Conservation (phyloP, 2,888 invertebrate genomes). For the Melinaea menophilus region DNA sequence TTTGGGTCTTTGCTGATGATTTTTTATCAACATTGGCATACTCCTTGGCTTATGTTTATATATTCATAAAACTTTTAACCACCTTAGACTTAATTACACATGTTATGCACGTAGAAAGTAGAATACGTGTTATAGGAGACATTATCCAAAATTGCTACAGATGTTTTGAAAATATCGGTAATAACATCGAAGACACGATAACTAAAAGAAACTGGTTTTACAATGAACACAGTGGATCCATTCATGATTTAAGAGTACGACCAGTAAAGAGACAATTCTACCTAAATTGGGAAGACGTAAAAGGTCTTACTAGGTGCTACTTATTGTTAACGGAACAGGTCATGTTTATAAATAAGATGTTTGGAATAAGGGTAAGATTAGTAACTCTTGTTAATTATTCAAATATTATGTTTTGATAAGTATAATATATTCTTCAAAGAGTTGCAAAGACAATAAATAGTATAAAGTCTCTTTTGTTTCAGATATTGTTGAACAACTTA, state of each 20-base stretch:
- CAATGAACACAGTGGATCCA: neutral
- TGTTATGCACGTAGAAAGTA: constrained; percentile 49
- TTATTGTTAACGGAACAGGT: constrained; percentile 57
- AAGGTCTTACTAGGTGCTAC: constrained; percentile 52
- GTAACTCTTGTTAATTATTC: too few species aligned
- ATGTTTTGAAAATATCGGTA: constrained; percentile 18
- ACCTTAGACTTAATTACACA: constrained; percentile 55
- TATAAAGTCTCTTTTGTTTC: constrained; percentile 33
- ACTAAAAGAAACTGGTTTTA: constrained; percentile 47
- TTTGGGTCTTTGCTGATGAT: constrained; percentile 49
- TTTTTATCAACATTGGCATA: constrained; percentile 41
- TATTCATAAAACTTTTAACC: constrained; percentile 58
- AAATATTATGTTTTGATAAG: too few species aligned
- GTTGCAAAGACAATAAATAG: neutral
- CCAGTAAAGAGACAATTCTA: neutral
- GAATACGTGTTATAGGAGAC: constrained; percentile 49
- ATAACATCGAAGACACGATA: constrained; percentile 39
- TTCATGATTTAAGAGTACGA: constrained; percentile 5
- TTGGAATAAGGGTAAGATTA: constrained; percentile 56
- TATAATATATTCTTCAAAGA: neutral
- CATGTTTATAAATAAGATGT: constrained; percentile 56
- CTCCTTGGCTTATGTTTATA: constrained; percentile 47
- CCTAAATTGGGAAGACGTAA: constrained; percentile 35
- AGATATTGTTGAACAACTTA: constrained; percentile 58
- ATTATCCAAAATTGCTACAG: constrained; percentile 42